These are phyloP conservation scores for Melanogrammus aeglefinus DNA, from an alignment of 2,797 vertebrate species.

Conservation along the genomic window DNA sequence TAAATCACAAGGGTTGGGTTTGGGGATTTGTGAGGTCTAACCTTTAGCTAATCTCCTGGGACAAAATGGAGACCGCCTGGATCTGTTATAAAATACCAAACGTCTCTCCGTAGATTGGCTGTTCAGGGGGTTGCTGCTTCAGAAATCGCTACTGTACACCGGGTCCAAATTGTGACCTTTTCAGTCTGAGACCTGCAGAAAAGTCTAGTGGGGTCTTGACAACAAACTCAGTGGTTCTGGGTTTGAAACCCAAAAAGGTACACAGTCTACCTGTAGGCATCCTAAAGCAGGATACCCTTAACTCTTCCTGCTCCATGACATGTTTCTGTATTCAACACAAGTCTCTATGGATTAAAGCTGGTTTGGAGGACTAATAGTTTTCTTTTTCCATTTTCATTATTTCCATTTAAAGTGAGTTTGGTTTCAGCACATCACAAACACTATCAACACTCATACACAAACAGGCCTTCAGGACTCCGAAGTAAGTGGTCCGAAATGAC, in stretches of 20 bases:
- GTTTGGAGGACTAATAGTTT: background rate
- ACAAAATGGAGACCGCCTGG: slow-evolving; percentile 10
- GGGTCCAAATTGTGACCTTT: background rate
- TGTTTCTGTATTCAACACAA: background rate
- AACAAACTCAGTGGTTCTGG: background rate
- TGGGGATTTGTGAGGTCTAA: slow-evolving; percentile 21
- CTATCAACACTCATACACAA: background rate
- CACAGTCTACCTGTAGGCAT: background rate
- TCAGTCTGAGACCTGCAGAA: background rate
- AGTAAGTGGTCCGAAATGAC: background rate
- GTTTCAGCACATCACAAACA: background rate
- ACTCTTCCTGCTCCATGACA: background rate
- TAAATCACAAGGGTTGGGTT: slow-evolving; percentile 20
- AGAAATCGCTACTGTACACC: background rate
- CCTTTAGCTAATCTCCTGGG: slow-evolving; percentile 22
- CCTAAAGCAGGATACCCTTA: background rate
- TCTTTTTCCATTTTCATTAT: background rate
- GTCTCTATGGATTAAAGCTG: background rate
- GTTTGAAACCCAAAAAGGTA: background rate
- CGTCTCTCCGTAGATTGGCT: background rate
- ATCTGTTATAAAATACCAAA: background rate
- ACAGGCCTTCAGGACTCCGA: background rate
- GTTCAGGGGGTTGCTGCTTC: background rate
- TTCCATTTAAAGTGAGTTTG: background rate
- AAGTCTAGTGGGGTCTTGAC: background rate